Conservation (phyloP, 2,888 invertebrate genomes). For the Branchinecta sandiegonensis region DNA sequence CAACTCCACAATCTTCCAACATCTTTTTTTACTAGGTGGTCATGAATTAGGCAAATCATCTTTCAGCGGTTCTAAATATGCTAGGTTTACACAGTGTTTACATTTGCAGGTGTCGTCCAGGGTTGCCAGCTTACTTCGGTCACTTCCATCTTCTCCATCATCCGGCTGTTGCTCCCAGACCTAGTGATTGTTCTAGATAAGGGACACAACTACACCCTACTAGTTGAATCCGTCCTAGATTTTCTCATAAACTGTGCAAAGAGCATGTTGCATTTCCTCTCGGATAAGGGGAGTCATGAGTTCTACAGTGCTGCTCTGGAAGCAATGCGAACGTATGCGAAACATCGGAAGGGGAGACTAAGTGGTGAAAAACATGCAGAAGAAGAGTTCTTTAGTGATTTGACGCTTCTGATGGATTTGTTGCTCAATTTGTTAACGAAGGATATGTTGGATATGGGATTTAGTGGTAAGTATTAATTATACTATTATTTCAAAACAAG, state of each 20-base stretch:
- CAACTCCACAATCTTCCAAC: constrained; percentile 17
- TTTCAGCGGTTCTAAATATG: too few relatives aligned
- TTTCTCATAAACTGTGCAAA: constrained; percentile 56
- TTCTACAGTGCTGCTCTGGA: constrained; percentile 53
- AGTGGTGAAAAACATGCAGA: constrained; percentile 40
- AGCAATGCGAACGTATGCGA: constrained; percentile 50
- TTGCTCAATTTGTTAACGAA: constrained; percentile 46
- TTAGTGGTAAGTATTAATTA: background rate
- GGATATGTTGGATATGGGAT: constrained; percentile 39
- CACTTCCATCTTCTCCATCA: constrained; percentile 43
- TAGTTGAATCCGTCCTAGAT: constrained; percentile 58
- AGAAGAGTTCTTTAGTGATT: constrained; percentile 56
- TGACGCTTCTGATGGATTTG: constrained; percentile 62
- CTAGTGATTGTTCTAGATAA: constrained; percentile 52
- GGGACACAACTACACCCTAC: constrained; percentile 62
- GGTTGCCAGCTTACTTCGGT: constrained; percentile 42
- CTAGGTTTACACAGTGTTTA: background rate
- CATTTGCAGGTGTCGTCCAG: constrained; percentile 45
- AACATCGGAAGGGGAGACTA: constrained; percentile 31
- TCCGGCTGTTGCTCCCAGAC: constrained; percentile 49
- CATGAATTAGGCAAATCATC: too few relatives aligned
- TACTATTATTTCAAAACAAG: background rate
- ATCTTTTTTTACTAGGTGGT: constrained; percentile 12
- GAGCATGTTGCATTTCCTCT: constrained; percentile 49
- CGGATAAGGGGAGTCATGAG: constrained; percentile 44